Conservation (phyloP, 2,113 vertebrate genomes). For the Cercocebus atys region DNA sequence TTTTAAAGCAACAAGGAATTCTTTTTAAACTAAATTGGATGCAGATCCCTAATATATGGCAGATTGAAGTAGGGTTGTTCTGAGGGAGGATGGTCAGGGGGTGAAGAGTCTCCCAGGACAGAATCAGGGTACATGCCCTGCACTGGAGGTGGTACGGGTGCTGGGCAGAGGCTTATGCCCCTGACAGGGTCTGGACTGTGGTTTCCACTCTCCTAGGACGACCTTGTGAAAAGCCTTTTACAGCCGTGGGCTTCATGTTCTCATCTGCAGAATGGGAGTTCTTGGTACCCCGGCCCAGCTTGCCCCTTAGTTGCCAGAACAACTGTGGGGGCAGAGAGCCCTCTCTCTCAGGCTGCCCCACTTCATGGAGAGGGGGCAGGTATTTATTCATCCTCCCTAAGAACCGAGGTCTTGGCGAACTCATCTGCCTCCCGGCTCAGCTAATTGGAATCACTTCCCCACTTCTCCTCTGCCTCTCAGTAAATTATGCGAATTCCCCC, state of each 20-base stretch:
- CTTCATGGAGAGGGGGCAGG: neutral
- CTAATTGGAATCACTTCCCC: slow-evolving; percentile 84
- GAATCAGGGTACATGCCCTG: neutral
- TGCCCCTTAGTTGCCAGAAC: neutral
- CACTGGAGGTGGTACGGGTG: neutral
- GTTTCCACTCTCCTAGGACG: neutral
- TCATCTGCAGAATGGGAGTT: neutral
- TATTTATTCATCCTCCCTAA: slow-evolving; percentile 41
- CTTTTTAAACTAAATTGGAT: neutral
- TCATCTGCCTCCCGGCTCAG: slow-evolving; percentile 79
- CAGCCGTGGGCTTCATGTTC: neutral
- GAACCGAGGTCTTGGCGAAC: slow-evolving; percentile 58
- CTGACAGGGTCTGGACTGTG: neutral
- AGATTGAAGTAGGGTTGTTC: neutral
- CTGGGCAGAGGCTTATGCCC: neutral
- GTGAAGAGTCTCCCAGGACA: neutral
- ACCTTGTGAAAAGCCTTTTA: neutral
- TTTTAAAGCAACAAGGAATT: neutral
- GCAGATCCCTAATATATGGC: neutral
- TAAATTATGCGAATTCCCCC: slow-evolving; percentile 83
- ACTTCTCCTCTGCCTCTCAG: slow-evolving; percentile 49
- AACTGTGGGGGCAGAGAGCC: neutral
- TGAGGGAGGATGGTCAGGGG: neutral
- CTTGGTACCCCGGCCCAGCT: neutral
- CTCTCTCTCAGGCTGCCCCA: neutral